phyloP scores from a whole-genome alignment of 2,888 invertebrate species.

The Oligia strigilis region DNA sequence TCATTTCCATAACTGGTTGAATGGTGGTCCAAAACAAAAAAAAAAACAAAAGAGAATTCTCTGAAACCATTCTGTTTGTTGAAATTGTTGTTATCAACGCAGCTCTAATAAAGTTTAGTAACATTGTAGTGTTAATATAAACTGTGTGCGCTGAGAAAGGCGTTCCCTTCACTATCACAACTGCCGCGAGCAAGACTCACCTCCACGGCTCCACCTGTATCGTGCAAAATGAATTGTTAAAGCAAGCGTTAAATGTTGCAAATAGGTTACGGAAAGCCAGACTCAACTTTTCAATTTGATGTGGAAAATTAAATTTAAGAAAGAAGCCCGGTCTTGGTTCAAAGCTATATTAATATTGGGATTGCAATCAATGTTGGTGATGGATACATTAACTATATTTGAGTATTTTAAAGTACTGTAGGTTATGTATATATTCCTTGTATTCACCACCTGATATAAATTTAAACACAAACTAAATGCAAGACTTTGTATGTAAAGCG shows the following conservation, averaged over 20 bases:
- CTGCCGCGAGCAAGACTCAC: conserved; percentile 19
- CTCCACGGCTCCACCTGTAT: conserved; percentile 23
- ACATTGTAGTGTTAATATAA: conserved; percentile 39
- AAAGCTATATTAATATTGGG: background rate
- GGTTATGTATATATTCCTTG: background rate
- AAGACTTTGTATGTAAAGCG: conserved; percentile 32
- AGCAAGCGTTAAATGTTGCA: conserved; percentile 28
- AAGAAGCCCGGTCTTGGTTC: background rate
- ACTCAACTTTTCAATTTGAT: conserved; percentile 7
- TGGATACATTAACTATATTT: background rate
- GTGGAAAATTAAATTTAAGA: background rate
- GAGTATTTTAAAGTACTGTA: background rate
- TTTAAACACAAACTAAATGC: background rate
- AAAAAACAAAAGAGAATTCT: background rate
- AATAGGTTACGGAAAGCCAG: conserved; percentile 32
- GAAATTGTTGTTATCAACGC: conserved; percentile 10
- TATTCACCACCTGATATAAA: background rate
- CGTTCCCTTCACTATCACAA: conserved; percentile 35
- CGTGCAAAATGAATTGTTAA: conserved; percentile 50
- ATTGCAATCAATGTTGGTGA: background rate
- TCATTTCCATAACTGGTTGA: conserved; percentile 1
- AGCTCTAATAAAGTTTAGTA: conserved; percentile 17
- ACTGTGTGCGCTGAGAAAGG: conserved; percentile 4
- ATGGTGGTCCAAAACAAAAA: background rate
- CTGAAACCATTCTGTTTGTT: background rate